A percentile compares a stretch with the other conserved stretches of the same genome.
phyloP scores from a whole-genome alignment of 2,797 vertebrate species.

The Remorina albescens region DNA sequence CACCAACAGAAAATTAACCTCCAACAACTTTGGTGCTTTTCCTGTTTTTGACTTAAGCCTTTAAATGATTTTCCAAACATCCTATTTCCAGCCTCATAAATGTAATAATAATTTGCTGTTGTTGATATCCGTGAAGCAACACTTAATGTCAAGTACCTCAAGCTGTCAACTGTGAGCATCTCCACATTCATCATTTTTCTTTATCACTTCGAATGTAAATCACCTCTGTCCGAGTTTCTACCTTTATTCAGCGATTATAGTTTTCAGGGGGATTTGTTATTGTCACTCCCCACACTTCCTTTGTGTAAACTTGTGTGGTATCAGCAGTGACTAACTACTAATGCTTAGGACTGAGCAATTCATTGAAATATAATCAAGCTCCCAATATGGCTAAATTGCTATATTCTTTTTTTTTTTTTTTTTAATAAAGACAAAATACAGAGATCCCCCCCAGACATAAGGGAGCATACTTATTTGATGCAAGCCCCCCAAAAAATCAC shows the following conservation, averaged over 20 bases:
- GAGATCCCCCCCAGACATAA: too few species aligned
- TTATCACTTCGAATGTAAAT: conserved; percentile 23
- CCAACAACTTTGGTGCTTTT: conserved; percentile 4
- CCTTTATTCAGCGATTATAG: conserved; percentile 2
- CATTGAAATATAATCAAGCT: too few species aligned
- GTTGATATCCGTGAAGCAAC: neutral
- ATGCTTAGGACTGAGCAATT: too few species aligned
- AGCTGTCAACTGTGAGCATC: neutral
- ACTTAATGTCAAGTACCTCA: neutral
- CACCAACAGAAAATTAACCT: neutral
- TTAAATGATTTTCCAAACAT: too few species aligned
- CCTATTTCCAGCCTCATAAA: neutral
- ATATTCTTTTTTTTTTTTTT: too few species aligned
- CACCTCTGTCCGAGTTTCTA: neutral
- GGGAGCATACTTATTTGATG: too few species aligned
- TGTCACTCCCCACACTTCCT: conserved; percentile 1
- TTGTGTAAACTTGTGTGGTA: neutral
- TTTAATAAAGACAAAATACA: too few species aligned
- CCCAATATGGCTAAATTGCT: too few species aligned
- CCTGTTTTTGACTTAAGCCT: too few species aligned
- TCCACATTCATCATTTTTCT: conserved; percentile 7
- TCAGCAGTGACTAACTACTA: too few species aligned
- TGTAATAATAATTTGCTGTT: neutral
- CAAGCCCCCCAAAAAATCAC: too few species aligned
- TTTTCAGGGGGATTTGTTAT: neutral